These are phyloP conservation scores for Trachymyrmex septentrionalis DNA, from an alignment of 1,140 invertebrate species.

Conservation along the genomic window DNA sequence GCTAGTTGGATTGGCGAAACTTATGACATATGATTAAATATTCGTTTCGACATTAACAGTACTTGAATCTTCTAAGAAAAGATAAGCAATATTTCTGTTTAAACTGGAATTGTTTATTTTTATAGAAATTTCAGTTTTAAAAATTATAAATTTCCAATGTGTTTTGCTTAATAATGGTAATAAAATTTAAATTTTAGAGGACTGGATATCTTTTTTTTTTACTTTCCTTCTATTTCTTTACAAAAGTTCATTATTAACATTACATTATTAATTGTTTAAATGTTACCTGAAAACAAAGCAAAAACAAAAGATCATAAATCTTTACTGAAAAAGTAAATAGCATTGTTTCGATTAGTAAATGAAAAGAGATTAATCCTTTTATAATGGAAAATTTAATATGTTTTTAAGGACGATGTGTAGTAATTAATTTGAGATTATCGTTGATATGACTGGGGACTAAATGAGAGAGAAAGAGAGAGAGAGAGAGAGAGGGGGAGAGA, in stretches of 20 bases:
- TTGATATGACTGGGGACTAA: background rate
- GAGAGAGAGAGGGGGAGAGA: background rate
- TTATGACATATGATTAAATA: slow-evolving; percentile 12
- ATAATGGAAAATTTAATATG: slow-evolving; percentile 18
- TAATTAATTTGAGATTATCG: slow-evolving; percentile 45
- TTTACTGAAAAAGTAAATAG: background rate
- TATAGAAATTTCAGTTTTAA: background rate
- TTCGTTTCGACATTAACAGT: background rate
- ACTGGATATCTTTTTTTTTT: background rate
- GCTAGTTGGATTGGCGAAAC: background rate
- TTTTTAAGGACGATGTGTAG: background rate
- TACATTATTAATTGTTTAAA: background rate
- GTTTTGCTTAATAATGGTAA: background rate
- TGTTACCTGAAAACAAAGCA: background rate
- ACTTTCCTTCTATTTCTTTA: background rate
- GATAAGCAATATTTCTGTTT: background rate
- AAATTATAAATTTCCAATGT: background rate
- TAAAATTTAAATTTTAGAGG: too few species aligned
- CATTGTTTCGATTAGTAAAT: background rate
- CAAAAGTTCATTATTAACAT: background rate
- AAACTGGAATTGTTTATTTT: slow-evolving; percentile 1
- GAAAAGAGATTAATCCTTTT: background rate
- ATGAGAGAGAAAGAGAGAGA: background rate
- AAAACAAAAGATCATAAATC: background rate
- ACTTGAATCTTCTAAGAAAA: background rate